Percentiles rank a stretch among this genome's conserved stretches.
phyloP scores from a whole-genome alignment of 2,888 invertebrate species.

The Eugnorisma glareosa region DNA sequence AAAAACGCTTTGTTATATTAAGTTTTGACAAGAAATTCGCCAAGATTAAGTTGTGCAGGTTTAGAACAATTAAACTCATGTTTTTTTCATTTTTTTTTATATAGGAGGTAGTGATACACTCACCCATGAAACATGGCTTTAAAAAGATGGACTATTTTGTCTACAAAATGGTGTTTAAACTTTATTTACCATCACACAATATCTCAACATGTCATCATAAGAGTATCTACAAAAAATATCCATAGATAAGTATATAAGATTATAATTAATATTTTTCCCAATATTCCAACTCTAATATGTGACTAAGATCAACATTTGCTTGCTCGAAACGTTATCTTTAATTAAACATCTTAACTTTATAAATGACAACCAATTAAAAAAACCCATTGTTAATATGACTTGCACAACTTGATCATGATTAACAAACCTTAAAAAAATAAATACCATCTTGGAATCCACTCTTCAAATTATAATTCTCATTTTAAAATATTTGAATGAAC shows the following conservation, averaged over 20 bases:
- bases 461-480: background rate
- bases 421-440: background rate
- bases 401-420: background rate
- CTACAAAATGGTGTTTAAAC: background rate
- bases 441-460: background rate
- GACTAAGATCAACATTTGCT: conserved; percentile 18
- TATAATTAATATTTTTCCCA: background rate
- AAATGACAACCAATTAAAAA: conserved; percentile 8
- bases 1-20: background rate
- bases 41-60: background rate
- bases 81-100: background rate
- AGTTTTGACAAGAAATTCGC: background rate
- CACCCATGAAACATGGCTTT: background rate
- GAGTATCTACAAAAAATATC: background rate
- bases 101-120: background rate
- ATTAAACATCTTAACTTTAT: conserved; percentile 18
- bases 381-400: conserved; percentile 6
- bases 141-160: background rate
- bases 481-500: conserved; percentile 2
- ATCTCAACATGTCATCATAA: background rate
- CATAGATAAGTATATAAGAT: background rate
- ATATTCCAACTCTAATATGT: conserved; percentile 9
- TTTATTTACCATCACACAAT: background rate
- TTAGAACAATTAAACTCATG: background rate
- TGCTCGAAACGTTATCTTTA: conserved; percentile 26